phyloP scores from a whole-genome alignment of 2,888 invertebrate genomes.

The Epirrita christyi region DNA sequence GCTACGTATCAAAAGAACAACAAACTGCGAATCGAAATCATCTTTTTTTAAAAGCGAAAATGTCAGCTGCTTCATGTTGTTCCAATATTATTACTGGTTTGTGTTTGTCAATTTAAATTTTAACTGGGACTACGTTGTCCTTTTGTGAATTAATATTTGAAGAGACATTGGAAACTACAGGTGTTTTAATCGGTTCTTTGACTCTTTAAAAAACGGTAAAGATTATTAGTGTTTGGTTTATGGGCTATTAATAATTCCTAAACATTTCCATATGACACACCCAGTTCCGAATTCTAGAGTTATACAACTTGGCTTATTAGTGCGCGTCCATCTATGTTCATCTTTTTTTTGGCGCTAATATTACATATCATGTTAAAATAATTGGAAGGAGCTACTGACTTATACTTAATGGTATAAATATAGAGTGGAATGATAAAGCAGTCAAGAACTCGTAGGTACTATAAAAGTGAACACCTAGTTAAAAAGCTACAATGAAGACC shows the following conservation, averaged over 20 bases:
- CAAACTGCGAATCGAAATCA: constrained; percentile 54
- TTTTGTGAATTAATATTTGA: constrained; percentile 42
- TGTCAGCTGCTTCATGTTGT: constrained; percentile 68
- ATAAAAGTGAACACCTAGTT: constrained; percentile 1
- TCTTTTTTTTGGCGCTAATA: background rate
- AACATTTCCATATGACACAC: constrained; percentile 20
- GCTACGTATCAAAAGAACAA: constrained; percentile 44
- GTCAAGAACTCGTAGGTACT: background rate
- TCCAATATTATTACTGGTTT: constrained; percentile 70
- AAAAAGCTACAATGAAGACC: constrained; percentile 9
- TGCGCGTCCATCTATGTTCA: background rate
- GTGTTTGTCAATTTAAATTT: constrained; percentile 61
- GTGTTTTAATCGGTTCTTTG: constrained; percentile 22
- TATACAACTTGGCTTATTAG: constrained; percentile 13
- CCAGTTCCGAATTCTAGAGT: constrained; percentile 12
- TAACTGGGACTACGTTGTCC: constrained; percentile 56
- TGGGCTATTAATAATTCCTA: constrained; percentile 16
- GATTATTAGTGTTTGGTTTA: constrained; percentile 16
- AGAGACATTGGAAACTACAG: constrained; percentile 17
- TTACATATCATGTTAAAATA: background rate
- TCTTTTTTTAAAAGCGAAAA: constrained; percentile 73
- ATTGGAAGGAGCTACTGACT: background rate
- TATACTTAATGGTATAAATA: background rate
- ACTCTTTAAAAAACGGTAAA: constrained; percentile 23
- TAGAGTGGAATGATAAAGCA: background rate